Conservation (phyloP, 2,888 invertebrate species). For the Idaea aversata region DNA sequence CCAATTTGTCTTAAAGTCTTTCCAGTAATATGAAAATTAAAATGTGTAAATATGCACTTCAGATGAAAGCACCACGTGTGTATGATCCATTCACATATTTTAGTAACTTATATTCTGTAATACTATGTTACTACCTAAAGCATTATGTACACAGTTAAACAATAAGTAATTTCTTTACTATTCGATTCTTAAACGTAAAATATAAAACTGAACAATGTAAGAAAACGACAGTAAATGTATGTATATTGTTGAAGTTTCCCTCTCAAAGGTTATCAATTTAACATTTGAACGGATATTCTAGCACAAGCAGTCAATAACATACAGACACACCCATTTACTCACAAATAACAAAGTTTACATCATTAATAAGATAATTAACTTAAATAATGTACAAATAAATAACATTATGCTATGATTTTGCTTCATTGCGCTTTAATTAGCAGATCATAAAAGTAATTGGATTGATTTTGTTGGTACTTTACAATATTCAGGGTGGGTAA, state of each 20-base stretch:
- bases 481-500: background rate
- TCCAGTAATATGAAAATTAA: too few species aligned
- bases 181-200: too few species aligned
- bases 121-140: too few species aligned
- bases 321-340: slow-evolving; percentile 13
- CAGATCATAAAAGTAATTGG: background rate
- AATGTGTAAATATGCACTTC: too few species aligned
- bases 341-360: slow-evolving; percentile 10
- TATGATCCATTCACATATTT: too few species aligned
- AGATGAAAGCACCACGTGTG: too few species aligned
- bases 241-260: background rate
- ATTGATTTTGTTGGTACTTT: background rate
- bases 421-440: background rate
- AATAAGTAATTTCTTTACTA: too few species aligned
- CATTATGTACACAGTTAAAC: too few species aligned
- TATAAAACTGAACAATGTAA: too few species aligned
- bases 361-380: slow-evolving; percentile 6
- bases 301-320: background rate
- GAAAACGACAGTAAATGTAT: background rate
- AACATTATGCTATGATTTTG: background rate
- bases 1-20: too few species aligned
- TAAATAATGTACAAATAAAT: slow-evolving; percentile 3
- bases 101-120: too few species aligned
- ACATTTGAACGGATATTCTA: background rate
- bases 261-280: slow-evolving; percentile 14